Evolutionary conservation across 2,888 invertebrate species (phyloP).

Genomic region (Polydrusus tereticollis): DNA sequence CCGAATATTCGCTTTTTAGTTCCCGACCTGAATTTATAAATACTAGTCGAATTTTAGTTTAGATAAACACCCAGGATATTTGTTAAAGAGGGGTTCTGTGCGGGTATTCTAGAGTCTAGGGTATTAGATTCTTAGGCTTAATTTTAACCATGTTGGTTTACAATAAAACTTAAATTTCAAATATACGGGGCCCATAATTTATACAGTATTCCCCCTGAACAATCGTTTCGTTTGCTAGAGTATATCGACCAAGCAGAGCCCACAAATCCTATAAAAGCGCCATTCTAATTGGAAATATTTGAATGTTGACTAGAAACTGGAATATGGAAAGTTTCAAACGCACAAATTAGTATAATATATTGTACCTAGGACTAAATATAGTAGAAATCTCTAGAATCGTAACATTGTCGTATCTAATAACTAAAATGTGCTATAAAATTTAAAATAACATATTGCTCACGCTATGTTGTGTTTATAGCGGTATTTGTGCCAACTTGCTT

Average conservation of each 20-base stretch:
- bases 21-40: no score
- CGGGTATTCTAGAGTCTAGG: no score
- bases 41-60: no score
- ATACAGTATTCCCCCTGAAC: no score
- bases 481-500: slow-evolving; percentile 14
- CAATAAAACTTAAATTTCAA: no score
- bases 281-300: background rate
- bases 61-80: no score
- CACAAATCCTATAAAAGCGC: background rate
- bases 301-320: slow-evolving; percentile 15
- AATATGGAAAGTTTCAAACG: slow-evolving; percentile 30
- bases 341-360: slow-evolving; percentile 32
- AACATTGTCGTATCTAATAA: slow-evolving; percentile 11
- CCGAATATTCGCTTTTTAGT: no score
- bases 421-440: slow-evolving; percentile 15
- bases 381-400: slow-evolving; percentile 21
- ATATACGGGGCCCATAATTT: no score
- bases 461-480: slow-evolving; percentile 9
- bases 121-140: no score
- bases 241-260: background rate
- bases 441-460: slow-evolving; percentile 22
- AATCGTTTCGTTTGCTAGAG: no score
- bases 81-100: no score
- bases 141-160: no score
- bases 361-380: slow-evolving; percentile 26